phyloP scores from a whole-genome alignment of 2,888 invertebrate species.

The Leptopilina syphax region DNA sequence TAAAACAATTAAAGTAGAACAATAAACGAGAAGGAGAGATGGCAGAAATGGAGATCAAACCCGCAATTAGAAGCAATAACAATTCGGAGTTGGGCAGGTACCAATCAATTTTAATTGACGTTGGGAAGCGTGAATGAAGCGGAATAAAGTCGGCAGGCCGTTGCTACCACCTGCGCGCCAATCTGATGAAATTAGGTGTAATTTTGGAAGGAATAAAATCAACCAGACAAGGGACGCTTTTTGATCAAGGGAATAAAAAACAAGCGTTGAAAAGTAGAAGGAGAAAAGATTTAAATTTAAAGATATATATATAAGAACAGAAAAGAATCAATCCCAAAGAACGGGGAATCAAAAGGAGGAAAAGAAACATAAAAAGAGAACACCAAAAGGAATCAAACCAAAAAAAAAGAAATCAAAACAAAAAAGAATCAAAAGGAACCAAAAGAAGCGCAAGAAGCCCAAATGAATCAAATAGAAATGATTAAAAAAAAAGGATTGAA shows the following conservation, averaged over 20 bases:
- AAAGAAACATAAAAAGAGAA: background rate
- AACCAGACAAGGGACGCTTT: slow-evolving; percentile 46
- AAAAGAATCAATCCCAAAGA: slow-evolving; percentile 24
- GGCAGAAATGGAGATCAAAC: slow-evolving; percentile 42
- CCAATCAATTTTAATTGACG: slow-evolving; percentile 68
- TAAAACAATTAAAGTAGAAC: slow-evolving; percentile 36
- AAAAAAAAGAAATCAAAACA: background rate
- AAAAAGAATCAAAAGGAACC: background rate
- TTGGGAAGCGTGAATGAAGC: slow-evolving; percentile 55
- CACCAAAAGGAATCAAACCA: background rate
- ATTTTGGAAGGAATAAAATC: slow-evolving; percentile 64
- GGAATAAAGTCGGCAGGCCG: slow-evolving; percentile 55
- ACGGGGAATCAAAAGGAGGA: slow-evolving; percentile 2
- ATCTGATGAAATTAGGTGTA: slow-evolving; percentile 64
- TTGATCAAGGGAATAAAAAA: slow-evolving; percentile 49
- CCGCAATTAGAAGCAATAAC: slow-evolving; percentile 63
- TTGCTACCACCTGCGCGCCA: slow-evolving; percentile 57
- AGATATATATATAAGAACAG: slow-evolving; percentile 45
- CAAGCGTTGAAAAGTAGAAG: slow-evolving; percentile 52
- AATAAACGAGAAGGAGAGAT: slow-evolving; percentile 41
- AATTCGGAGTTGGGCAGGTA: slow-evolving; percentile 53
- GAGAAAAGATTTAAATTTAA: slow-evolving; percentile 58
- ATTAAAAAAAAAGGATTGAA: background rate
- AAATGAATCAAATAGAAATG: background rate
- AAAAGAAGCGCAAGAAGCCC: background rate